Evolutionary conservation across 2,797 vertebrate genomes (phyloP), one percentile per base, ranked within the genome.

Genomic region (Glossophaga mutica): DNA sequence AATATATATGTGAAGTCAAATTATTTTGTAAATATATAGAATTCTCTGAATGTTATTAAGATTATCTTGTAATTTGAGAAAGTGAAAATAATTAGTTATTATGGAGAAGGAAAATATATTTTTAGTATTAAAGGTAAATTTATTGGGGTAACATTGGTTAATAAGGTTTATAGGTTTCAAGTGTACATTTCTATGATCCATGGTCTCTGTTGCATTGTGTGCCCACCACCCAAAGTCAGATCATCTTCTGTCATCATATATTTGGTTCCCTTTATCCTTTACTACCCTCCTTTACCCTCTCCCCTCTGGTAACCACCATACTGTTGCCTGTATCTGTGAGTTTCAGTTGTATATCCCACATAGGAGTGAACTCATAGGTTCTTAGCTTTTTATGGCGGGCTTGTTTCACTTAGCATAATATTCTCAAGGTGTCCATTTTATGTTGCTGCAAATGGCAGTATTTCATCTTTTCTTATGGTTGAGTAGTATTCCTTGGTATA

Each of bases 121-220:
- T 94, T 97, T 94, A 92, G 16, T 32, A 67, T 94, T 88, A 90
- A 74, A 85, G 32, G 48, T 39, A 52, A 37, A 37, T 78, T 78
- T 78, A 55, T 55, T 52, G 50, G n/a, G 12, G n/a, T 79, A 21
- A 79, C 76, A 39, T 34, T 52, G 21, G 22, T 55, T 78, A 78
- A 55, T 55, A 55, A 26, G n/a, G 26, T 79, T 14, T 55, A 39
- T 55, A 55, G 21, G n/a, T 79, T 26, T 79, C 14, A 79, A 79
- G 50, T 39, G 50, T 10, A 55, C 22, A 16, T 78, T 78, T 78
- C 76, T 55, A 3, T 55, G 22, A 55, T 55, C 39, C 76, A 26
- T 55, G 76, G 22, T 52, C 12, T 78, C 1, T 34, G 34, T n/a
- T 77, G 21, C 48, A 37, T 39, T 77, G 19, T 26, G 48, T 78